Evolutionary conservation across 2,888 invertebrate species (phyloP), one percentile per base, ranked within the genome.

Genomic region (Punctoribates punctum): DNA sequence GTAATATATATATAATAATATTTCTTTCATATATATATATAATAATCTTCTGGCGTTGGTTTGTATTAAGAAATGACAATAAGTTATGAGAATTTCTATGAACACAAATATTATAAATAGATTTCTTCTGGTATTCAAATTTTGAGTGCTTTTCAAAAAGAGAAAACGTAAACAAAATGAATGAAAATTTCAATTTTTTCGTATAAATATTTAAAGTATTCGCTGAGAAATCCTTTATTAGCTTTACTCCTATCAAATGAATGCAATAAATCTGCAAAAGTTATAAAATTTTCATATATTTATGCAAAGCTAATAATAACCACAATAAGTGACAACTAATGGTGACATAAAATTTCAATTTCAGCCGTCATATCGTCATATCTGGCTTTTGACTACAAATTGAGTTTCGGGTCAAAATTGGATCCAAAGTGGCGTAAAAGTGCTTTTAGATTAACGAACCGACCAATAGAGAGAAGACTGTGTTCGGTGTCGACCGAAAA

Each of bases 61-160:
- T 48, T 48, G 13, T 13, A 48, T 13, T 48, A n/a, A 48, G 34
- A 13, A 48, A 48, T 48, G 48, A 48, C 48, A 48, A 48, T 48
- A 48, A 48, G 8, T 48, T 48, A 48, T 48, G 48, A 48, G 48
- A 48, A 15, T 48, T 48, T 48, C 48, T n/a, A n/a, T 48, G 8
- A 48, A 48, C 48, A 48, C n/a, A 48, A 48, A n/a, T 48, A 48
- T 48, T 48, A 48, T 48, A 48, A 48, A 48, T 48, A 48, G 48
- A 48, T 48, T 48, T 13, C 15, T 48, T 48, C n/a, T 48, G 48
- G 48, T 48, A 17, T 48, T 48, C 48, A 48, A n/a, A 48, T 48
- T 48, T 48, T 48, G 48, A 48, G 48, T 17, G 48, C 13, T 3
- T 48, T 48, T 48, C 48, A 48, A 48, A 48, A 48, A 48, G 13